Percentiles rank a stretch among this genome's conserved stretches.
Evolutionary conservation across 2,113 vertebrate species (phyloP).

Genomic region (Condylura cristata): DNA sequence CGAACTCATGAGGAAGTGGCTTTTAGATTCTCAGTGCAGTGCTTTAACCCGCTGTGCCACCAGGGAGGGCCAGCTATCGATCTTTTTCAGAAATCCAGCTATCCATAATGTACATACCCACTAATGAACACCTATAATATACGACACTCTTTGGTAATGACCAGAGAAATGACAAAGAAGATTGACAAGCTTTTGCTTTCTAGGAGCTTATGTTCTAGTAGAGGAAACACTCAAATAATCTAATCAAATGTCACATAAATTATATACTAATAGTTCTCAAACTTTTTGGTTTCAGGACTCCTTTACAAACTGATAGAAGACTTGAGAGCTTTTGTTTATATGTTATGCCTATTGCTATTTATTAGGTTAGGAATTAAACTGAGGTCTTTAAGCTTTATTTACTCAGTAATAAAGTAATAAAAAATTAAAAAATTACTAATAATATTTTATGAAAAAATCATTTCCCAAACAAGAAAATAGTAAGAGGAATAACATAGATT

Average conservation of each 20-base stretch:
- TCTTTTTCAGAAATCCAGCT: too few species aligned
- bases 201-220: neutral
- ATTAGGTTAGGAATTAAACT: slow-evolving; percentile 29
- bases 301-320: too few species aligned
- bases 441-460: neutral
- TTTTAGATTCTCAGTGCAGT: too few species aligned
- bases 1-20: too few species aligned
- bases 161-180: neutral
- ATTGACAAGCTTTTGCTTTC: neutral
- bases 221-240: neutral
- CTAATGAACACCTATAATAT: neutral
- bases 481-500: neutral
- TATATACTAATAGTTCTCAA: too few species aligned
- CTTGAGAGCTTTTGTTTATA: neutral
- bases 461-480: neutral
- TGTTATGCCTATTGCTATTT: neutral
- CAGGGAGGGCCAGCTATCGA: too few species aligned
- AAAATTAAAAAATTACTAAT: too few species aligned
- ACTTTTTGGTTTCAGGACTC: too few species aligned
- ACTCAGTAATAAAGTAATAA: slow-evolving; percentile 31
- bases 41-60: too few species aligned
- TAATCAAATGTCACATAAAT: neutral
- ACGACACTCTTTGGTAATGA: neutral
- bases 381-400: neutral
- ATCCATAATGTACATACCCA: neutral